phyloP scores from a whole-genome alignment of 1,140 invertebrate genomes.

The Steinernema khuongi region DNA sequence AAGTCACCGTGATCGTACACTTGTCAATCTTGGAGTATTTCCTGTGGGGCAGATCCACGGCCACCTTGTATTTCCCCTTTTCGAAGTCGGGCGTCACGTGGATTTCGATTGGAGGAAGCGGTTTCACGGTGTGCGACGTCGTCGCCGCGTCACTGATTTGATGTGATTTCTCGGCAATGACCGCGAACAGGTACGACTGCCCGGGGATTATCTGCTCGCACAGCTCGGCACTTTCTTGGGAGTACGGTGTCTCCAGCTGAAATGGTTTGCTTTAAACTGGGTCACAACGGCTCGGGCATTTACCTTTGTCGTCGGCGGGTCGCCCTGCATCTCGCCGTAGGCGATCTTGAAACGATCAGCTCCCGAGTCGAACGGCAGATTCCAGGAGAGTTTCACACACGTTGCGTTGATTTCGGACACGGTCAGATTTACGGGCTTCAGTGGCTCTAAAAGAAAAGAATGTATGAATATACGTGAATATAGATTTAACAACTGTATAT shows the following conservation, averaged over 20 bases:
- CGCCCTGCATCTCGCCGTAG: slow-evolving; percentile 42
- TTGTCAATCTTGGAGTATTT: slow-evolving; percentile 35
- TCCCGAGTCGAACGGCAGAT: slow-evolving; percentile 42
- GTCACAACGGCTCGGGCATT: no score
- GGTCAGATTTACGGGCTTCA: slow-evolving; percentile 39
- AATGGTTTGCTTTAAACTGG: no score
- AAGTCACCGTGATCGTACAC: slow-evolving; percentile 33
- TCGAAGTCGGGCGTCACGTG: slow-evolving; percentile 47
- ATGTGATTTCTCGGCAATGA: slow-evolving; percentile 48
- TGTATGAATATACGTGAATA: no score
- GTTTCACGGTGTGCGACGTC: slow-evolving; percentile 45
- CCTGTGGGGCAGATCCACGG: slow-evolving; percentile 28
- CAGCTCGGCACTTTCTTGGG: slow-evolving; percentile 31
- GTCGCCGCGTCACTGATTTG: slow-evolving; percentile 47
- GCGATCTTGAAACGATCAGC: slow-evolving; percentile 47
- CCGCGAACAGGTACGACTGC: slow-evolving; percentile 46
- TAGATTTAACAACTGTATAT: no score
- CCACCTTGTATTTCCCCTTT: slow-evolving; percentile 40
- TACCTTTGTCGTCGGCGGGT: slow-evolving; percentile 35
- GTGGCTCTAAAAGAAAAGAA: slow-evolving; percentile 42
- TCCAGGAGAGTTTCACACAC: slow-evolving; percentile 43
- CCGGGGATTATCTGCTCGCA: slow-evolving; percentile 41
- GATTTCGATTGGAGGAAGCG: slow-evolving; percentile 46
- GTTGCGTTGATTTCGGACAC: slow-evolving; percentile 41
- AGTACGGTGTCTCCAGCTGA: slow-evolving; percentile 38